A percentile compares a stretch with the other conserved stretches of the same genome.
Conservation (phyloP, 2,797 vertebrate genomes). For the Silurus lanzhouensis region DNA sequence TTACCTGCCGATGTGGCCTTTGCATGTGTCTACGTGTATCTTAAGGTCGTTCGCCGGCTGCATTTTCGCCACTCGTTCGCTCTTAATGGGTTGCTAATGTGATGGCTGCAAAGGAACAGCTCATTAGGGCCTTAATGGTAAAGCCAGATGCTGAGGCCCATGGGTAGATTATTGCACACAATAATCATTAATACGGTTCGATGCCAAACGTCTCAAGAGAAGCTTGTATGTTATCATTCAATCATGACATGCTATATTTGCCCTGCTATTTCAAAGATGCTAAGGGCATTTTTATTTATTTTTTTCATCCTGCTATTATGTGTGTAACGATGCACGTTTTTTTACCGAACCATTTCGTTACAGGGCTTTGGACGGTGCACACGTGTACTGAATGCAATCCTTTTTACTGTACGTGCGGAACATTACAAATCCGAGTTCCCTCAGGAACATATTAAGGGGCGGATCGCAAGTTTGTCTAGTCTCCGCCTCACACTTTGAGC, state of each 20-base stretch:
- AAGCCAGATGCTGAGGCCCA: constrained; percentile 73
- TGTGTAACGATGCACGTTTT: too few relatives aligned
- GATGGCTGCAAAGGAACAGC: constrained; percentile 71
- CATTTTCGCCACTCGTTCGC: constrained; percentile 33
- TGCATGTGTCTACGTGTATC: constrained; percentile 2
- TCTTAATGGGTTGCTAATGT: constrained; percentile 76
- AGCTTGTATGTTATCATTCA: constrained; percentile 8
- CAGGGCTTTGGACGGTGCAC: too few relatives aligned
- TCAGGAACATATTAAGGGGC: too few relatives aligned
- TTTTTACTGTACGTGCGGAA: too few relatives aligned
- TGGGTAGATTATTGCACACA: constrained; percentile 68
- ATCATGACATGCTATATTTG: constrained; percentile 7
- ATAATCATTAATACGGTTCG: constrained; percentile 69
- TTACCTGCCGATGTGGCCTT: constrained; percentile 31
- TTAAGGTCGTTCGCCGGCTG: constrained; percentile 36
- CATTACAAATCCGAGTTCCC: too few relatives aligned
- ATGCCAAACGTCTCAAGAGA: constrained; percentile 57
- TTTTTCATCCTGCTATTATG: too few relatives aligned
- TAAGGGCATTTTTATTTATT: neutral
- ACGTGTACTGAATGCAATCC: too few relatives aligned
- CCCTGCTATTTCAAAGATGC: neutral
- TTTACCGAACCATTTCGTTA: too few relatives aligned
- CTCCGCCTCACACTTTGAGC: too few relatives aligned
- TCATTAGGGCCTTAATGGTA: constrained; percentile 76
- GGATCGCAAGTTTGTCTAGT: too few relatives aligned